phyloP scores from a whole-genome alignment of 1,140 invertebrate genomes.

The Hirudo medicinalis region DNA sequence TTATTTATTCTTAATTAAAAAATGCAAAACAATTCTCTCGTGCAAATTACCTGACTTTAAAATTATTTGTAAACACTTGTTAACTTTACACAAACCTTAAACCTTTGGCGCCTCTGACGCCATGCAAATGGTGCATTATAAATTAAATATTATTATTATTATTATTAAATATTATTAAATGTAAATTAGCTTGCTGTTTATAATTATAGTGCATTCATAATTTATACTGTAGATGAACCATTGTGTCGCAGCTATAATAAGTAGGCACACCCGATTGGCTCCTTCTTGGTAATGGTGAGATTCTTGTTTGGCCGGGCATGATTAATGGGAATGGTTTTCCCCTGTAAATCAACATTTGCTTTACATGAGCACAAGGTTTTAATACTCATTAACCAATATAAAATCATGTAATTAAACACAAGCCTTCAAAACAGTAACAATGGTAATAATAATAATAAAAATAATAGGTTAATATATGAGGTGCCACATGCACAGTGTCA shows the following conservation, averaged over 20 bases:
- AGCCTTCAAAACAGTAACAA: constrained; percentile 2
- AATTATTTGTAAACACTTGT: background rate
- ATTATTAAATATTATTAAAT: no score
- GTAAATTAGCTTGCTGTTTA: constrained; percentile 4
- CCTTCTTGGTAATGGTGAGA: constrained; percentile 70
- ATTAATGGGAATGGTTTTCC: constrained; percentile 51
- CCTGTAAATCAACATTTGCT: constrained; percentile 29
- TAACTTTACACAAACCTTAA: no score
- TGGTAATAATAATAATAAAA: background rate
- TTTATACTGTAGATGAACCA: no score
- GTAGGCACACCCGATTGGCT: constrained; percentile 60
- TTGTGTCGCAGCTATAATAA: no score
- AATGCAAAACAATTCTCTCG: background rate
- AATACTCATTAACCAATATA: no score
- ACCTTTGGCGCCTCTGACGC: no score
- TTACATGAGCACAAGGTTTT: no score
- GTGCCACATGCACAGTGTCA: no score
- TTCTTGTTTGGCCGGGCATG: constrained; percentile 75
- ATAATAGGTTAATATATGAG: no score
- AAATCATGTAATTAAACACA: background rate
- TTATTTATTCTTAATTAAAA: background rate
- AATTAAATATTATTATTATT: no score
- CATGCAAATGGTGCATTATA: no score
- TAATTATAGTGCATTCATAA: no score
- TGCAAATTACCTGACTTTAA: background rate